A percentile compares a stretch with the other conserved stretches of the same genome.
These are phyloP conservation scores for Dreissena polymorpha DNA, from an alignment of 1,140 invertebrate species.

Conservation along the genomic window DNA sequence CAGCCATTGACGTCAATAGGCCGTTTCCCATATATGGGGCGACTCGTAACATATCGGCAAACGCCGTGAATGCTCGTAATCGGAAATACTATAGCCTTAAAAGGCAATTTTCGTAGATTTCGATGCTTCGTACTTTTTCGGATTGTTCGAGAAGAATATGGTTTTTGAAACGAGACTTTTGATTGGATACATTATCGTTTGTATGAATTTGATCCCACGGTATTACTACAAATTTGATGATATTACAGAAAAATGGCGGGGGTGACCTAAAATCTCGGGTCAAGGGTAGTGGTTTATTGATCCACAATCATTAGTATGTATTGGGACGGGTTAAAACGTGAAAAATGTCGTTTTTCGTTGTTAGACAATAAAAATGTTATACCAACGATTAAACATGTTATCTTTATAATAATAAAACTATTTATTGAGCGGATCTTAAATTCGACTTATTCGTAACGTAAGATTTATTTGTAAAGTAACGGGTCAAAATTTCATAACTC, in stretches of 20 bases:
- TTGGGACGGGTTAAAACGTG: no score
- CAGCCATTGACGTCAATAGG: conserved; percentile 52
- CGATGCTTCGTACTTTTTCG: not conserved
- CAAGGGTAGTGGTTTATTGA: no score
- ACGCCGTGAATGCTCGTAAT: conserved; percentile 32
- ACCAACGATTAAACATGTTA: no score
- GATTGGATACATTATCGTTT: conserved; percentile 18
- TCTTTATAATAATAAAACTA: no score
- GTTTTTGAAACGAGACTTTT: not conserved
- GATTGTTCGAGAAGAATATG: not conserved
- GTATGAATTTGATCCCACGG: not conserved
- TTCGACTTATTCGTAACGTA: no score
- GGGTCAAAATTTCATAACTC: no score
- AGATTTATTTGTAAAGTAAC: no score
- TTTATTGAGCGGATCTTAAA: no score
- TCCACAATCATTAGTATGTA: no score
- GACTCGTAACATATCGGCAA: conserved; percentile 58
- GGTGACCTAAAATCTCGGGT: no score
- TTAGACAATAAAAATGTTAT: no score
- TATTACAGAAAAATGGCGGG: not conserved
- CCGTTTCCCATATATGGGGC: conserved; percentile 69
- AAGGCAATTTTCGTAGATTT: conserved; percentile 63
- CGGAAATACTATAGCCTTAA: conserved; percentile 64
- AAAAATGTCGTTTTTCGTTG: no score
- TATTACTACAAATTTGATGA: not conserved